phyloP scores from a whole-genome alignment of 2,797 vertebrate genomes.

The Podarcis siculus region DNA sequence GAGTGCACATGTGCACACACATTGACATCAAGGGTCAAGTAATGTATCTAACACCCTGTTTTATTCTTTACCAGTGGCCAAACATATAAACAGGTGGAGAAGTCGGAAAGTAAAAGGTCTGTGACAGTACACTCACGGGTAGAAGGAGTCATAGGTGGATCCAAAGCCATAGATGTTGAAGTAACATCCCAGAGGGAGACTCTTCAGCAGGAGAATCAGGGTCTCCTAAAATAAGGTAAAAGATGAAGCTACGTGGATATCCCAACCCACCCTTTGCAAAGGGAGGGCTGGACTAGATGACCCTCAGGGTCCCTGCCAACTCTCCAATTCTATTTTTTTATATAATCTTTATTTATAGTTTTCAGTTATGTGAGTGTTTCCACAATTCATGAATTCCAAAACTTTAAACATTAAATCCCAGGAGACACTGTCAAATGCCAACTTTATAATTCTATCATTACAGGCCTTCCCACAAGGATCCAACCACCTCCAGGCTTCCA shows the following conservation, averaged over 20 bases:
- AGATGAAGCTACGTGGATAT: neutral
- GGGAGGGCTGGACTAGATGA: too few relatives aligned
- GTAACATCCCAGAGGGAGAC: conserved; percentile 87
- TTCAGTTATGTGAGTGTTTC: too few relatives aligned
- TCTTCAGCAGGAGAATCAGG: conserved; percentile 88
- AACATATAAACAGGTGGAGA: neutral
- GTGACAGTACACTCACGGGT: conserved; percentile 76
- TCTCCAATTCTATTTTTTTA: too few relatives aligned
- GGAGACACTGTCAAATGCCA: too few relatives aligned
- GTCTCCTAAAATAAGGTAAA: conserved; percentile 79
- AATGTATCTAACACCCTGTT: neutral
- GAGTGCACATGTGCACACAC: neutral
- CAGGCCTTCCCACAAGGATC: neutral
- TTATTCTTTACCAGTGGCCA: neutral
- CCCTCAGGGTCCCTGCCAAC: too few relatives aligned
- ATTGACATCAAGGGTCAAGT: neutral
- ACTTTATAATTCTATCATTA: neutral
- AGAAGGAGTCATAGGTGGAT: conserved; percentile 79
- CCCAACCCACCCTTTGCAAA: neutral
- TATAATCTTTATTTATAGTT: too few relatives aligned
- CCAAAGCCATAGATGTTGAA: conserved; percentile 91
- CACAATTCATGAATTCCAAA: too few relatives aligned
- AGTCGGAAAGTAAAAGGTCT: neutral
- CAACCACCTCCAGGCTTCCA: neutral
- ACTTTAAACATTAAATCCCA: too few relatives aligned